These are phyloP conservation scores for Neopipo cinnamomea DNA, from an alignment of 2,113 vertebrate species.

Conservation along the genomic window DNA sequence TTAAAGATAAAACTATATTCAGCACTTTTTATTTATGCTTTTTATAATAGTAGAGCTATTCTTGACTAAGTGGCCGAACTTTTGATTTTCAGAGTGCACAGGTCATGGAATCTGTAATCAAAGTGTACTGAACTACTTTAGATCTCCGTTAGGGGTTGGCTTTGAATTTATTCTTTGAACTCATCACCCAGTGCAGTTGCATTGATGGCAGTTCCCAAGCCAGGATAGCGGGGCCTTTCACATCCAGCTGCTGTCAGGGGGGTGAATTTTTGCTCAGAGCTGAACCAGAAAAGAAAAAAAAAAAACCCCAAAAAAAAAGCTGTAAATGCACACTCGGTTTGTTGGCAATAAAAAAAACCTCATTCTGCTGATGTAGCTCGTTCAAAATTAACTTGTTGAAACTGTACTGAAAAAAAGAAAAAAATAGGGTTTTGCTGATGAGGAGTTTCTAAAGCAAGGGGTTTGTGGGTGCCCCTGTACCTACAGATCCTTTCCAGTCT, in stretches of 20 bases:
- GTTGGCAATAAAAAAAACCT: neutral
- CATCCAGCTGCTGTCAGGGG: neutral
- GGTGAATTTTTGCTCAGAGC: neutral
- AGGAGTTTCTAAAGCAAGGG: neutral
- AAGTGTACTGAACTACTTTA: neutral
- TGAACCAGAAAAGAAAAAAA: neutral
- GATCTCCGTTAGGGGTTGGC: neutral
- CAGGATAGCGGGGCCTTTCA: too few relatives aligned
- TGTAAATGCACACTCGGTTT: neutral
- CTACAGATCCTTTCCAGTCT: neutral
- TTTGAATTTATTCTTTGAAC: neutral
- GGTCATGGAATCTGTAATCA: neutral
- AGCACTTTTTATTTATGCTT: conserved; percentile 67
- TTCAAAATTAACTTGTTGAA: neutral
- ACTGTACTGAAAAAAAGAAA: neutral
- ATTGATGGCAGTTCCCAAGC: too few relatives aligned
- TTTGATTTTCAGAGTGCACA: conserved; percentile 20
- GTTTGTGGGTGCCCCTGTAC: neutral
- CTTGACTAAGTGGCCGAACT: neutral
- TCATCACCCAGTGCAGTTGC: neutral
- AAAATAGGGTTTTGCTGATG: neutral
- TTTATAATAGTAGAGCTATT: conserved; percentile 44
- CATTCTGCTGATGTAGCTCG: neutral
- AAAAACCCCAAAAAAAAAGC: neutral
- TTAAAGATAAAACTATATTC: conserved; percentile 49